Percentiles rank a stretch among this genome's conserved stretches.
These are phyloP conservation scores for Hypotaenidia philippensis DNA, from an alignment of 2,797 vertebrate genomes.

Conservation along the genomic window DNA sequence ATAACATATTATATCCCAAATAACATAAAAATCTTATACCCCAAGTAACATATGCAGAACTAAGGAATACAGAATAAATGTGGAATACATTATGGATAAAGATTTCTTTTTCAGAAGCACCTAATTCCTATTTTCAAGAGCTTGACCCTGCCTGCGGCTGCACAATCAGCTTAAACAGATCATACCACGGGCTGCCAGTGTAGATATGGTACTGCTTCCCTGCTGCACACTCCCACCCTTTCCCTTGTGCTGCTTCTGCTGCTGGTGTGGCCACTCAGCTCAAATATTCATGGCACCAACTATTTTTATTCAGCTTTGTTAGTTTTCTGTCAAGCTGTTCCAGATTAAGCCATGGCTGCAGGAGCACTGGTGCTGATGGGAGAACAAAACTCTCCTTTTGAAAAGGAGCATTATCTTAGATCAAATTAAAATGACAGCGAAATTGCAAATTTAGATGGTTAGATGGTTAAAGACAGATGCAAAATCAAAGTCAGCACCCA, in stretches of 20 bases:
- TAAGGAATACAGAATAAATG: not conserved
- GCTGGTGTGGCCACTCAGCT: not conserved
- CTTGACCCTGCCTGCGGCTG: not conserved
- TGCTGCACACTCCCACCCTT: not conserved
- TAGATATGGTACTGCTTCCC: not conserved
- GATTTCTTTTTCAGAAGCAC: not conserved
- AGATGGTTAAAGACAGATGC: not conserved
- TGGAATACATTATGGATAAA: not conserved
- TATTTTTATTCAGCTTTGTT: not conserved
- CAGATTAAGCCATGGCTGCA: not conserved
- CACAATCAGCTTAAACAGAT: not conserved
- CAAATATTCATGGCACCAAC: not conserved
- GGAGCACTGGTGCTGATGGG: not conserved
- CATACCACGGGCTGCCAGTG: fast-evolving
- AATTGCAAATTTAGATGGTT: not conserved
- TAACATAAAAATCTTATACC: not conserved
- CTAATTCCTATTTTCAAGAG: not conserved
- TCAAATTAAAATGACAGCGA: not conserved
- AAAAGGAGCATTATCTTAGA: not conserved
- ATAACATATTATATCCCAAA: not conserved
- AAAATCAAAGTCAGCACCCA: not conserved
- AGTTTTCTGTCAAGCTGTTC: not conserved
- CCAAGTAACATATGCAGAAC: not conserved
- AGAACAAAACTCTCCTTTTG: not conserved
- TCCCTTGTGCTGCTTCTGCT: not conserved